Evolutionary conservation across 2,113 vertebrate genomes (phyloP), one percentile per base, ranked within the genome.

Genomic region (Polypterus senegalus): DNA sequence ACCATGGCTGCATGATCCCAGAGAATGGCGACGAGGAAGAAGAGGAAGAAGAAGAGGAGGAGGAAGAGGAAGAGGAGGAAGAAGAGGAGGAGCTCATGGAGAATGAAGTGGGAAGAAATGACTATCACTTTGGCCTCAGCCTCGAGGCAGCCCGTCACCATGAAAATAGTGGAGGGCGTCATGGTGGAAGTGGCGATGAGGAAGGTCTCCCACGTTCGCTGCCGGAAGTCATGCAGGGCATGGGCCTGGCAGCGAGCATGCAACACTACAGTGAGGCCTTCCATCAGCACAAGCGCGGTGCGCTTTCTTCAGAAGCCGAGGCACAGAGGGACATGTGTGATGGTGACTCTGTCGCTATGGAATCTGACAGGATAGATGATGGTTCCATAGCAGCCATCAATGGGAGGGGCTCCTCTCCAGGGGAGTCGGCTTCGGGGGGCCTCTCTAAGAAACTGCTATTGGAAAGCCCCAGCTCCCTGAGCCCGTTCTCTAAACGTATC

Each of bases 241-340:
- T 99, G 88, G 94, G 94, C 65, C 81, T 99, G 67, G 92, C 93
- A 58, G 92, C 93, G 61, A 95, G 93, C 89, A 98, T 99, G 93
- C 96, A 98, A 77, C 96, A 99, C 84, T 98, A 97, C 86, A 94
- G 92, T 1, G 96, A 99, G 83, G 93, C 93, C 70, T 92, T 97
- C 73, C 89, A 86, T 65, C 92, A 94, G 77, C 95, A 95, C 86
- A 97, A 97, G 83, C 88, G 96, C 45, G 88, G 92, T 66, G 89
- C 90, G 69, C 87, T 97, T 73, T 79, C 73, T 67, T 86, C 93
- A 47, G 92, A 97, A 77, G 83, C 89, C n/a, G 91, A 97, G 86
- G 77, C 76, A 63, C 93, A 96, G 76, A 91, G 91, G 66, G 89
- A 92, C 79, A 87, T 89, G 82, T 95, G 94, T 61, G 92, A 97